phyloP scores from a whole-genome alignment of 2,797 vertebrate species.

The Intellagama lesueurii region DNA sequence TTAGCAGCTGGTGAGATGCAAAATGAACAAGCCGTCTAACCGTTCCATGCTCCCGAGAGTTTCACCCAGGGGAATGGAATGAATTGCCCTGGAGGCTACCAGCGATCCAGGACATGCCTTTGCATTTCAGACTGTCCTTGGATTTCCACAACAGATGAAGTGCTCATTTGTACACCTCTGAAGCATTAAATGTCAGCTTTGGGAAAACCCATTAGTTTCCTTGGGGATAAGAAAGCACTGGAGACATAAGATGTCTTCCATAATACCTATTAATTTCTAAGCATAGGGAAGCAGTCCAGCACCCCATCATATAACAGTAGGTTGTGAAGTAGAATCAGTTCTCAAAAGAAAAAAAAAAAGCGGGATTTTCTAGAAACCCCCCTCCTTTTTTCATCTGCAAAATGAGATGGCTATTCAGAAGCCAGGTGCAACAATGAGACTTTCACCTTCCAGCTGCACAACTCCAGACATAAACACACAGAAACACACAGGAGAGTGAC shows the following conservation, averaged over 20 bases:
- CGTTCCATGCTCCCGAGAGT: not conserved
- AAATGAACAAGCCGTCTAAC: not conserved
- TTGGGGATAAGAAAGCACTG: not conserved
- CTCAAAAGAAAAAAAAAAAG: not conserved
- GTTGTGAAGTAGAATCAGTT: not conserved
- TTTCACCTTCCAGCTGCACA: not conserved
- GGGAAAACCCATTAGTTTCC: constrained; percentile 9
- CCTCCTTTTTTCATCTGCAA: too few relatives aligned
- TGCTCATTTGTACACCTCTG: not conserved
- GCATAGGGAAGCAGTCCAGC: not conserved
- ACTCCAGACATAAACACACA: not conserved
- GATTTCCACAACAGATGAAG: not conserved
- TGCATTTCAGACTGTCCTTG: accelerated
- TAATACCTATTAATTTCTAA: not conserved
- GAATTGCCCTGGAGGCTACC: not conserved
- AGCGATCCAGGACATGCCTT: not conserved
- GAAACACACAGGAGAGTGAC: not conserved
- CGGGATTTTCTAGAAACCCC: too few relatives aligned
- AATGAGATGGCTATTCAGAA: too few relatives aligned
- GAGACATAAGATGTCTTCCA: not conserved
- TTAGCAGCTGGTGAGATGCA: not conserved
- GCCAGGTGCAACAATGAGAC: not conserved
- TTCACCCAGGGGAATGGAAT: accelerated
- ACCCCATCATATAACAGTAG: not conserved
- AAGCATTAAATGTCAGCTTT: not conserved